Percentiles rank a stretch among this genome's conserved stretches.
Conservation (phyloP, 1,140 invertebrate species). For the Musca vetustissima region DNA sequence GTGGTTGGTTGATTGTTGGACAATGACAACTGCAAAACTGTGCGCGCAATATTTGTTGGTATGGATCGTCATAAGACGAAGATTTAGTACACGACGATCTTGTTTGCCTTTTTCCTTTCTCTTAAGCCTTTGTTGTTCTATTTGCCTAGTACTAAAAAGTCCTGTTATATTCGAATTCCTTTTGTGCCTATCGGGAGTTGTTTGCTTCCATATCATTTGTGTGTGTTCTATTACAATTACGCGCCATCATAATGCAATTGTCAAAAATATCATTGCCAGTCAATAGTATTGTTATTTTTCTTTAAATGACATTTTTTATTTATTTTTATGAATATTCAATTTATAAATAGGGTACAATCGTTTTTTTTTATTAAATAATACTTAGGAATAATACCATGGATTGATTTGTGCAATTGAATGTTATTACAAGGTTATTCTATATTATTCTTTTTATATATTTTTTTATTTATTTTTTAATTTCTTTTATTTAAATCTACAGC, state of each 20-base stretch:
- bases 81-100: not conserved
- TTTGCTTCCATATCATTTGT: not conserved
- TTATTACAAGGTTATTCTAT: too few relatives aligned
- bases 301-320: too few relatives aligned
- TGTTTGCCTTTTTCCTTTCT: not conserved
- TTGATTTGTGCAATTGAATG: too few relatives aligned
- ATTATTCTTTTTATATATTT: too few relatives aligned
- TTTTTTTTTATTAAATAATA: too few relatives aligned
- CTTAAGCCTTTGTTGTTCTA: not conserved
- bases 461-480: too few relatives aligned
- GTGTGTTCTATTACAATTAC: constrained; percentile 8
- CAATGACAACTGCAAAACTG: too few relatives aligned
- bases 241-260: not conserved
- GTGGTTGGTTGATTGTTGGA: too few relatives aligned
- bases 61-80: too few relatives aligned
- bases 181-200: not conserved
- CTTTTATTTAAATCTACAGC: too few relatives aligned
- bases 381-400: too few relatives aligned
- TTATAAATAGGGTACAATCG: not conserved
- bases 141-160: constrained; percentile 14
- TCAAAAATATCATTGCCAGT: not conserved
- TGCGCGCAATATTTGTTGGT: too few relatives aligned
- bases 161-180: constrained; percentile 5
- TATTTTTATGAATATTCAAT: not conserved
- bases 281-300: not conserved